A percentile compares a stretch with the other conserved stretches of the same genome.
Conservation (phyloP, 2,113 vertebrate species). For the Illadopsis cleaveri region DNA sequence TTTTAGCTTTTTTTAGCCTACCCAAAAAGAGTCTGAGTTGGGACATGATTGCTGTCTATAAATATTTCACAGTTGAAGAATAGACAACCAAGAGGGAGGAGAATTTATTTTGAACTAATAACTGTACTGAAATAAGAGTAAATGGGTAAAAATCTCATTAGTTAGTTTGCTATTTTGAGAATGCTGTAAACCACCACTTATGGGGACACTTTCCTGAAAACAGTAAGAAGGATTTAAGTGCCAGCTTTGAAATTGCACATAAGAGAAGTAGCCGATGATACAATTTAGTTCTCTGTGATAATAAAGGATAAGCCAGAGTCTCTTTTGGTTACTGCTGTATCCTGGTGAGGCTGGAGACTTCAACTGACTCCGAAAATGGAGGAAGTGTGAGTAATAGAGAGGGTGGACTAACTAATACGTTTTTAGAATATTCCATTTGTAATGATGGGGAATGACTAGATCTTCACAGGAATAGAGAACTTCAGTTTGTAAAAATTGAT, state of each 20-base stretch:
- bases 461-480: neutral
- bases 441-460: neutral
- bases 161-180: neutral
- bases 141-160: neutral
- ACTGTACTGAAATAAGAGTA: neutral
- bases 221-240: neutral
- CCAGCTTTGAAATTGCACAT: neutral
- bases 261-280: neutral
- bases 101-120: conserved; percentile 47
- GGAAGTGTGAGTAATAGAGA: neutral
- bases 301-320: neutral
- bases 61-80: conserved; percentile 31
- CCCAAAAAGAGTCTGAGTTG: neutral
- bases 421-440: neutral
- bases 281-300: neutral
- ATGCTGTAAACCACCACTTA: neutral
- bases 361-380: neutral
- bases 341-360: neutral
- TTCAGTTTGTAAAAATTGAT: neutral
- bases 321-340: neutral
- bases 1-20: conserved; percentile 47
- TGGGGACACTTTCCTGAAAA: neutral
- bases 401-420: neutral
- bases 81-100: conserved; percentile 34
- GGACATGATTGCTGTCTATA: conserved; percentile 38